Conservation (phyloP, 2,113 vertebrate species). For the Mirounga angustirostris region DNA sequence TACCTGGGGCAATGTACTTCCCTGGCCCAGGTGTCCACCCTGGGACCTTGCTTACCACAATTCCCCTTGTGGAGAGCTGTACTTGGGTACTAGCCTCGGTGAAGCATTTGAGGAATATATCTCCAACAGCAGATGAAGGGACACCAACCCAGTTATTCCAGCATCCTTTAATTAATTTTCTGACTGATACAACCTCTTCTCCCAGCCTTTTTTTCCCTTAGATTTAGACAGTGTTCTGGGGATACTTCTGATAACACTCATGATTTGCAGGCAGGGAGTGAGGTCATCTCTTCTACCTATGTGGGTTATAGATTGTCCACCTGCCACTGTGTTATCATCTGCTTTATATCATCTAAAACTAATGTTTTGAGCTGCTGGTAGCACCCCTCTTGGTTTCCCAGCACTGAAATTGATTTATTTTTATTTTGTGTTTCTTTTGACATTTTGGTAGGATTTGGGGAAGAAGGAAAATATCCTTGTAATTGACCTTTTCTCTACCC, state of each 20-base stretch:
- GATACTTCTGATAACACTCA: not conserved
- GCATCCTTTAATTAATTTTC: not conserved
- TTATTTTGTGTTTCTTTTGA: constrained; percentile 36
- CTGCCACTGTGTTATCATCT: not conserved
- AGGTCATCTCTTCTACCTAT: not conserved
- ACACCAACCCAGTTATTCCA: not conserved
- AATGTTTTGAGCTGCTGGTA: not conserved
- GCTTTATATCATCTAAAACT: not conserved
- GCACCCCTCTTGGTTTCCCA: not conserved
- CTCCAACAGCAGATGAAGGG: not conserved
- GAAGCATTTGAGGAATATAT: not conserved
- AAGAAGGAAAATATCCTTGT: constrained; percentile 50
- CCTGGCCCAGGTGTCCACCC: not conserved
- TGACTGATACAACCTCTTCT: not conserved
- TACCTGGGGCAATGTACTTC: not conserved
- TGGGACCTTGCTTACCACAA: not conserved
- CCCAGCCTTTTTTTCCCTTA: not conserved
- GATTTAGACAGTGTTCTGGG: not conserved
- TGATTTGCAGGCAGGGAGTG: not conserved
- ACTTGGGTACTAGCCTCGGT: not conserved
- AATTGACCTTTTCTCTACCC: constrained; percentile 35
- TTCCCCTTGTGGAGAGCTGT: not conserved
- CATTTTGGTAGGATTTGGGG: not conserved
- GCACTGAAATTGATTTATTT: not conserved
- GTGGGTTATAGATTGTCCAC: not conserved